Conservation (phyloP, 2,113 vertebrate species). For the Sceloporus undulatus region DNA sequence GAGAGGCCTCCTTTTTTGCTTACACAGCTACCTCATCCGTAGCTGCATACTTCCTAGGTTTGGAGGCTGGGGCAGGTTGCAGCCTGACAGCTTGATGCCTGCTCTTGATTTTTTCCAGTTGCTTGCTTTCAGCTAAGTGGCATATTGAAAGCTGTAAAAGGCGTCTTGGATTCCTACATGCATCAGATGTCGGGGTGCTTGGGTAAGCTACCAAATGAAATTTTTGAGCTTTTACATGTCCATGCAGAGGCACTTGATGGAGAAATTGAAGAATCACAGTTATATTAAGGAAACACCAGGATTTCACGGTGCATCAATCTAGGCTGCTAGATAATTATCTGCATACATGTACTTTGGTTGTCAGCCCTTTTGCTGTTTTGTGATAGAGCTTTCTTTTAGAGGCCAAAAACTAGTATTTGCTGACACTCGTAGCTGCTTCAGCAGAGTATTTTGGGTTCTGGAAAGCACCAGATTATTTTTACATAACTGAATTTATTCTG, state of each 20-base stretch:
- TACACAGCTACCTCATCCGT: neutral
- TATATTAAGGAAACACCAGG: neutral
- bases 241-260: neutral
- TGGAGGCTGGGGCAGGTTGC: neutral
- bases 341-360: neutral
- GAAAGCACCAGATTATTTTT: conserved; percentile 17
- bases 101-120: neutral
- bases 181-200: neutral
- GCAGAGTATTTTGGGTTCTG: neutral
- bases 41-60: neutral
- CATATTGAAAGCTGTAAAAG: neutral
- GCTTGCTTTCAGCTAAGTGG: too few relatives aligned
- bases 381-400: conserved; percentile 33
- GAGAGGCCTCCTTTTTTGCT: neutral
- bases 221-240: neutral
- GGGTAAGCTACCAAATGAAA: neutral
- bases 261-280: neutral
- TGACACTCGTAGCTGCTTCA: conserved; percentile 27
- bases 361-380: conserved; percentile 6
- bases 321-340: neutral
- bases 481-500: conserved; percentile 8
- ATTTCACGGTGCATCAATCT: neutral
- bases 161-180: neutral
- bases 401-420: conserved; percentile 36
- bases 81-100: neutral